Base-by-base conservation (phyloP, 2,797 vertebrate species). In the Gila robusta region DNA sequence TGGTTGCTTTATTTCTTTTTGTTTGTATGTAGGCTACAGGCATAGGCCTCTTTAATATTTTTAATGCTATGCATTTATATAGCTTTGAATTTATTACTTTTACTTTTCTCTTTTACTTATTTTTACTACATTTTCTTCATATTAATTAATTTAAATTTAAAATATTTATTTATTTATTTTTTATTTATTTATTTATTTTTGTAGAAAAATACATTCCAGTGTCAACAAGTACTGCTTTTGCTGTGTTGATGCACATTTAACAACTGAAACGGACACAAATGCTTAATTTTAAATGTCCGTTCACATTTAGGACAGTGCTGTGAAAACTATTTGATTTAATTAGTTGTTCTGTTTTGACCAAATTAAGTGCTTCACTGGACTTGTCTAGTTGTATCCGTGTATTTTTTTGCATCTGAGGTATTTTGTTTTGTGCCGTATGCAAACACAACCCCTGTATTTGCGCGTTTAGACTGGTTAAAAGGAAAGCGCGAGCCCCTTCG, bases 371-470 rank as follows among this genome's bases (percentile, higher is more conserved):
- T 71, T 72, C 12, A 12, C 28, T 11, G 28, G 39, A 49, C 56
- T 66, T 41, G 19, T 32, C 4, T 62, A 62, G 52, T 86, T 64
- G 56, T 66, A 47, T 37, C 14, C 5, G 3, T 72, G 14, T 73
- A 44, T 86, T 74, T 80, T 80, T 64, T 54, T 6, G 9, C 56
- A 16, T 49, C 32, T 66, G 28, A 37, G 10, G 21, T 64, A 28
- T 86, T 86, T 73, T 73, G 70, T 67, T 81, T 80, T 72, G 84
- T 81, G 84, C 80, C 77, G 56, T 85, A 62, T 72, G 77, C 84
- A 85, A 79, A 72, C 83, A 73, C 84, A 74, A 23, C 74, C 76
- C 67, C 64, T 10, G 23, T 49, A 49, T 81, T 81, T 81, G 84
- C 62, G 66, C 59, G 77, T 87, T 84, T 54, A 70, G 28, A n/a